phyloP scores from a whole-genome alignment of 2,113 vertebrate species.

The Melanocharis versteri region DNA sequence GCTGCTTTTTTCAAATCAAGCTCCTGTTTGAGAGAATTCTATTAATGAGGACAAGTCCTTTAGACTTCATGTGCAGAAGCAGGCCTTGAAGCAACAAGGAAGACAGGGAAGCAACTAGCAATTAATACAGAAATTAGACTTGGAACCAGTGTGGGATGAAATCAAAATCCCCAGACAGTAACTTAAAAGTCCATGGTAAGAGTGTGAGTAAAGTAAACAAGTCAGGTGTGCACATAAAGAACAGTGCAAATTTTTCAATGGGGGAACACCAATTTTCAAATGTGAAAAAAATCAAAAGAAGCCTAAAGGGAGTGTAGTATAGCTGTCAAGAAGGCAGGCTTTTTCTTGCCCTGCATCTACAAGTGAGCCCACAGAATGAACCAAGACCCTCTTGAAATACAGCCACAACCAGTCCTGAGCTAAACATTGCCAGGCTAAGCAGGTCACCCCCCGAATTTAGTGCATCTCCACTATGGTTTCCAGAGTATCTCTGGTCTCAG shows the following conservation, averaged over 20 bases:
- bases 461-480: not conserved
- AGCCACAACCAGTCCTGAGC: not conserved
- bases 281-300: not conserved
- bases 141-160: not conserved
- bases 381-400: not conserved
- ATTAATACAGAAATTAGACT: not conserved
- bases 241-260: not conserved
- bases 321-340: not conserved
- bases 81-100: not conserved
- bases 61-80: not conserved
- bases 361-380: not conserved
- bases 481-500: not conserved
- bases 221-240: not conserved
- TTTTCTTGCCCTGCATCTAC: not conserved
- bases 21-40: not conserved
- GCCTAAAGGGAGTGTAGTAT: not conserved
- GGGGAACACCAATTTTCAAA: not conserved
- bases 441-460: not conserved
- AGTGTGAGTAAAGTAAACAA: not conserved
- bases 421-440: not conserved
- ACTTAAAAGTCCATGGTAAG: not conserved
- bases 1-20: not conserved
- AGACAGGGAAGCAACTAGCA: not conserved
- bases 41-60: not conserved
- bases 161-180: not conserved